Conservation (phyloP, 2,113 vertebrate genomes). For the Lonchura striata region DNA sequence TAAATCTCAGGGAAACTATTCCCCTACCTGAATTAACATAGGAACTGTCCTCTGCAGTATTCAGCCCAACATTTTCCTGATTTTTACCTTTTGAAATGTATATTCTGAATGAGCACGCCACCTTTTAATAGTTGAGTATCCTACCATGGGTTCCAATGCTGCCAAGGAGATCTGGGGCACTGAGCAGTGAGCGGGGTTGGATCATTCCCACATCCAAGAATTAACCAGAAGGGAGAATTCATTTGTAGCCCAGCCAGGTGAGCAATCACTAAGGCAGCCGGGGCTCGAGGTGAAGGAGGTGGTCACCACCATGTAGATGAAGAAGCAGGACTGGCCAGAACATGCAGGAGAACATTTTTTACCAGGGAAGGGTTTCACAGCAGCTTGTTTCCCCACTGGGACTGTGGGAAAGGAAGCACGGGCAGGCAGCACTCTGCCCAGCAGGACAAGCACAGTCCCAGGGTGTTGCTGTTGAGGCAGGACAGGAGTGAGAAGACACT, state of each 20-base stretch:
- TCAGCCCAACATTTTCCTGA: not conserved
- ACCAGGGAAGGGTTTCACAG: not conserved
- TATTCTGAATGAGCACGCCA: not conserved
- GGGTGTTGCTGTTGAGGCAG: too few species aligned
- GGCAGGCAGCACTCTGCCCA: not conserved
- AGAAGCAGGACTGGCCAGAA: not conserved
- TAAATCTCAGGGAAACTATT: not conserved
- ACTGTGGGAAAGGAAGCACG: not conserved
- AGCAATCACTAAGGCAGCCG: not conserved
- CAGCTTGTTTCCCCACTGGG: not conserved
- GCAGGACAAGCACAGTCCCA: not conserved
- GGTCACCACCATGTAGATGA: accelerated
- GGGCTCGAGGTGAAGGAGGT: accelerated
- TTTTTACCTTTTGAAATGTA: not conserved
- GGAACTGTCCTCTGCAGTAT: not conserved
- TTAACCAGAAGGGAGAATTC: not conserved
- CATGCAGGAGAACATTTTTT: not conserved
- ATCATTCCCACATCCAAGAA: not conserved
- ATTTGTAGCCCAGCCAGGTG: not conserved
- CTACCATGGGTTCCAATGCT: not conserved
- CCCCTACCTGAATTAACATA: not conserved
- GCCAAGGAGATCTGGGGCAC: not conserved
- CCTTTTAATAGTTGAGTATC: not conserved
- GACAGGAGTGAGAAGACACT: too few species aligned
- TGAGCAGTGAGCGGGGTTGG: not conserved